Evolutionary conservation across 2,797 vertebrate species (phyloP).

Genomic region (Antrozous pallidus): DNA sequence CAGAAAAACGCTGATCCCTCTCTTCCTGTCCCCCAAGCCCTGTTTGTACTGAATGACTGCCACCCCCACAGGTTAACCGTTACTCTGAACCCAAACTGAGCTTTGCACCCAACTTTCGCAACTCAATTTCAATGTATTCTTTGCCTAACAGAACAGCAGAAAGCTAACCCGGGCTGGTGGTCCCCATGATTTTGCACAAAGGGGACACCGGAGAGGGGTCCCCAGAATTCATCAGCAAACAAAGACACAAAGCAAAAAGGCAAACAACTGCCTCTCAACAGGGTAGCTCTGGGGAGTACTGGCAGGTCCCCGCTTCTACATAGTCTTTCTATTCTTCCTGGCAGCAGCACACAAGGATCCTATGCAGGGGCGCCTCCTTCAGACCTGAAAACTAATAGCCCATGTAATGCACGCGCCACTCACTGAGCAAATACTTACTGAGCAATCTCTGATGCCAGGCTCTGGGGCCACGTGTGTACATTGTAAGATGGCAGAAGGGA

Average conservation of each 20-base stretch:
- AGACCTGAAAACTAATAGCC: background rate
- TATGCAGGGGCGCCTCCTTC: background rate
- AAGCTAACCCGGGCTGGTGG: conserved; percentile 18
- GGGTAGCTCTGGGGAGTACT: background rate
- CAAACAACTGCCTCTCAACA: background rate
- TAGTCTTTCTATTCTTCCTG: background rate
- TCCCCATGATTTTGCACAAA: background rate
- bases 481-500: background rate
- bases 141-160: background rate
- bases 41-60: conserved; percentile 54
- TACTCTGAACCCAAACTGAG: conserved; percentile 78
- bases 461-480: background rate
- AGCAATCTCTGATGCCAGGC: background rate
- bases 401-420: background rate
- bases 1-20: background rate
- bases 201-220: background rate
- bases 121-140: conserved; percentile 51
- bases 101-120: conserved; percentile 81
- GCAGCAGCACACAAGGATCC: background rate
- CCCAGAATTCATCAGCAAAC: background rate
- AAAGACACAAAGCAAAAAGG: background rate
- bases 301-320: background rate
- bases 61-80: conserved; percentile 60
- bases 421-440: background rate
- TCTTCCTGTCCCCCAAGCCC: conserved; percentile 38